These are phyloP conservation scores for Myotis vivesi DNA, from an alignment of 2,797 vertebrate species.

Conservation along the genomic window DNA sequence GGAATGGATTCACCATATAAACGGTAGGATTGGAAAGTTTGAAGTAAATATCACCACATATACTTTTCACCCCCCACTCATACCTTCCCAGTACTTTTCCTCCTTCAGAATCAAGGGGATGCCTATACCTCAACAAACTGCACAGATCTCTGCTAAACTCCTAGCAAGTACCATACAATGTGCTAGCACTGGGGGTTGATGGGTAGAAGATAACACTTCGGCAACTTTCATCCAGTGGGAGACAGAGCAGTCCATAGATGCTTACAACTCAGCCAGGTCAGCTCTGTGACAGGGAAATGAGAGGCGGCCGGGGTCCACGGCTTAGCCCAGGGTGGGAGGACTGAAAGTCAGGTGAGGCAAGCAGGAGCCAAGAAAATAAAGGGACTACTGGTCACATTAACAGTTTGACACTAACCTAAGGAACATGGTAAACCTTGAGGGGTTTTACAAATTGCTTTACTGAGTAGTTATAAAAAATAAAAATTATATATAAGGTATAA, in stretches of 20 bases:
- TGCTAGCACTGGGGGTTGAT: background rate
- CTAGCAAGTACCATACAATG: background rate
- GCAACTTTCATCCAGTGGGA: background rate
- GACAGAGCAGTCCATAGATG: background rate
- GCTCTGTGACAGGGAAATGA: accelerated
- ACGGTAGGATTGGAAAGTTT: background rate
- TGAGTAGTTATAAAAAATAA: background rate
- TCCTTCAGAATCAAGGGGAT: background rate
- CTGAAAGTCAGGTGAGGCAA: accelerated
- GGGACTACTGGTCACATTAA: background rate
- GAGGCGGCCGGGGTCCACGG: background rate
- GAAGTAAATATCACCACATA: background rate
- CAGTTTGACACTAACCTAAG: background rate
- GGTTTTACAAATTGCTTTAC: background rate
- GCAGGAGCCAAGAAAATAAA: accelerated
- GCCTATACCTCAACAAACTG: background rate
- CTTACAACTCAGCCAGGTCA: background rate
- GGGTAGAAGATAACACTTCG: too few relatives aligned
- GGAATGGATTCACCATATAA: background rate
- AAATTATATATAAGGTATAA: background rate
- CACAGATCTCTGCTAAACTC: background rate
- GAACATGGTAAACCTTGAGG: background rate
- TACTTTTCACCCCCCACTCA: background rate
- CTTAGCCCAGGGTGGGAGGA: background rate
- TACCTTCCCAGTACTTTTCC: background rate